Evolutionary conservation across 2,888 invertebrate genomes (phyloP).

Genomic region (Ochropleura plecta): DNA sequence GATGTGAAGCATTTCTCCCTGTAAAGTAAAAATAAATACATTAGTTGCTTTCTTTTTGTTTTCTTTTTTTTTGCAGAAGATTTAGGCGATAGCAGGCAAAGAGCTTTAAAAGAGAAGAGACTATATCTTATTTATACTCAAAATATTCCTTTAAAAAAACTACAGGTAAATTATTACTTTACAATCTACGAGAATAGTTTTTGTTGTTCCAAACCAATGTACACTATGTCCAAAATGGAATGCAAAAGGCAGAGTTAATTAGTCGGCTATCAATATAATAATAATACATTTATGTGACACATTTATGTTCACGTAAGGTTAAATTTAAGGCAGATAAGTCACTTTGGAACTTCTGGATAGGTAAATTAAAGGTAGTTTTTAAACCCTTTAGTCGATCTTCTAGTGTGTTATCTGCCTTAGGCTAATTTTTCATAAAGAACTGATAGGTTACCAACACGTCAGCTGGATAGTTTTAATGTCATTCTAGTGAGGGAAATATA

Average conservation of each 20-base stretch:
- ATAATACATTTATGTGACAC: neutral
- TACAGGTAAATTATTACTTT: slow-evolving; percentile 7
- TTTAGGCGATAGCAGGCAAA: slow-evolving; percentile 19
- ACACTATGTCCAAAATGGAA: slow-evolving; percentile 6
- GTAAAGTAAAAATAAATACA: slow-evolving; percentile 74
- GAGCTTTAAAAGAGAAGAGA: neutral
- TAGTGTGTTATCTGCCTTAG: slow-evolving; percentile 42
- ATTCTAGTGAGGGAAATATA: no score
- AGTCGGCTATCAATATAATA: neutral
- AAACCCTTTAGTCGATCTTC: neutral
- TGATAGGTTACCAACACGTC: neutral
- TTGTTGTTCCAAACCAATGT: no score
- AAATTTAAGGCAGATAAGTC: slow-evolving; percentile 23
- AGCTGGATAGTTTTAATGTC: no score
- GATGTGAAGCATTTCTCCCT: slow-evolving; percentile 95
- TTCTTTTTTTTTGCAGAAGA: neutral
- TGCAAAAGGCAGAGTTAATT: neutral
- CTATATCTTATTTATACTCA: no score
- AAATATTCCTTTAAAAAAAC: neutral
- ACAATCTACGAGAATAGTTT: neutral
- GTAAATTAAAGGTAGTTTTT: neutral
- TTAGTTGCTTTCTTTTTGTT: slow-evolving; percentile 11
- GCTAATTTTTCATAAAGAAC: neutral
- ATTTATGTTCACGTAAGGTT: neutral
- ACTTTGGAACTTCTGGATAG: neutral